Conservation (phyloP, 2,113 vertebrate species). For the Nicator chloris region DNA sequence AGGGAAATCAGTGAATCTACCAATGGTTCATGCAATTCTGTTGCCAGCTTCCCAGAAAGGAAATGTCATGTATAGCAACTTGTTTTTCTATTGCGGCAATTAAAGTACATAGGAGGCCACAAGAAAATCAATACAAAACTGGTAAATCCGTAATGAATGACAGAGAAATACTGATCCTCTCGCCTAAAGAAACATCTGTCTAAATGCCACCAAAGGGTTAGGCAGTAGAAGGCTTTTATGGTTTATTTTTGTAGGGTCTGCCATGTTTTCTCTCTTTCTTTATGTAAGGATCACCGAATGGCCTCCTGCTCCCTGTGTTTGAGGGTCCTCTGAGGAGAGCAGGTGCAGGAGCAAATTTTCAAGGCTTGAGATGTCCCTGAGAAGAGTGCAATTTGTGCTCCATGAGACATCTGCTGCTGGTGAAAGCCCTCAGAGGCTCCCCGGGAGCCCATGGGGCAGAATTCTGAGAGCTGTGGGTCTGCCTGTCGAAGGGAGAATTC, state of each 20-base stretch:
- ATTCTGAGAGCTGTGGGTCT: background rate
- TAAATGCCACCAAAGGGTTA: background rate
- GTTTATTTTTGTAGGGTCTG: background rate
- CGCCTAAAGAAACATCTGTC: conserved; percentile 11
- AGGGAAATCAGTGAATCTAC: conserved; percentile 64
- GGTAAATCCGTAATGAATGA: conserved; percentile 71
- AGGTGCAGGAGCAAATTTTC: background rate
- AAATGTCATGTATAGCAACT: conserved; percentile 71
- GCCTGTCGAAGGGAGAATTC: background rate
- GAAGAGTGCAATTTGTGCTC: background rate
- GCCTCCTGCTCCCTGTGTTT: background rate
- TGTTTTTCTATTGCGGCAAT: conserved; percentile 72
- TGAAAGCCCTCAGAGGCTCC: background rate
- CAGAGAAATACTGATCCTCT: conserved; percentile 65
- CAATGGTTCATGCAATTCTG: conserved; percentile 51
- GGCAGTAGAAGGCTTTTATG: background rate
- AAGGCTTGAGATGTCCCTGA: background rate
- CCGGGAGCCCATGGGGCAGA: accelerated
- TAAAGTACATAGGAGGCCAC: conserved; percentile 67
- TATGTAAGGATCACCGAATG: background rate
- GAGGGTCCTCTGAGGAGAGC: background rate
- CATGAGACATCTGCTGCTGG: background rate
- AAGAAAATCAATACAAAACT: conserved; percentile 70
- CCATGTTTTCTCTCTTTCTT: background rate
- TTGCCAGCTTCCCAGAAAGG: conserved; percentile 65